phyloP scores from a whole-genome alignment of 2,113 vertebrate genomes.

The Meles meles region DNA sequence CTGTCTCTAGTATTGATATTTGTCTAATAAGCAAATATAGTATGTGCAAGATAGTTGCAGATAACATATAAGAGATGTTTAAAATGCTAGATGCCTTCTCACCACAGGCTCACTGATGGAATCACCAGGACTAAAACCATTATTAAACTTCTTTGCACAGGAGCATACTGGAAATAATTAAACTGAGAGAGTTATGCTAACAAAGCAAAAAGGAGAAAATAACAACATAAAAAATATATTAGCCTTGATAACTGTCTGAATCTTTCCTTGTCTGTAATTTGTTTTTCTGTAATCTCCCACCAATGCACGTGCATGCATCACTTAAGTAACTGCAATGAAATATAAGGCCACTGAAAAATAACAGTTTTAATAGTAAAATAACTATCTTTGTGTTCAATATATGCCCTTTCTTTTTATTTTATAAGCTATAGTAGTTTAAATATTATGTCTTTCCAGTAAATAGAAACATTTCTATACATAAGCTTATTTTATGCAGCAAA shows the following conservation, averaged over 20 bases:
- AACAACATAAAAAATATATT: neutral
- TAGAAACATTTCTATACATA: slow-evolving; percentile 26
- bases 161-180: neutral
- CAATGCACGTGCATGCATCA: neutral
- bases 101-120: neutral
- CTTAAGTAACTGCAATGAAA: neutral
- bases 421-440: neutral
- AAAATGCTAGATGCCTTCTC: neutral
- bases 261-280: neutral
- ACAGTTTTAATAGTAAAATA: neutral
- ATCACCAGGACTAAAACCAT: neutral
- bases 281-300: neutral
- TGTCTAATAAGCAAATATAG: neutral
- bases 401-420: neutral
- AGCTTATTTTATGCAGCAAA: slow-evolving; percentile 27
- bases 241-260: neutral
- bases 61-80: neutral
- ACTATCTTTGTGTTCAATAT: neutral
- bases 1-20: neutral
- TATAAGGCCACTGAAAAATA: neutral
- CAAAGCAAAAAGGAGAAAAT: slow-evolving; percentile 3
- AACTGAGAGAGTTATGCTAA: neutral
- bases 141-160: neutral
- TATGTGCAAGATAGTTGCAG: neutral
- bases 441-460: neutral